A percentile compares a stretch with the other conserved stretches of the same genome.
Conservation (phyloP, 2,797 vertebrate genomes). For the Sebastolobus altivelis region DNA sequence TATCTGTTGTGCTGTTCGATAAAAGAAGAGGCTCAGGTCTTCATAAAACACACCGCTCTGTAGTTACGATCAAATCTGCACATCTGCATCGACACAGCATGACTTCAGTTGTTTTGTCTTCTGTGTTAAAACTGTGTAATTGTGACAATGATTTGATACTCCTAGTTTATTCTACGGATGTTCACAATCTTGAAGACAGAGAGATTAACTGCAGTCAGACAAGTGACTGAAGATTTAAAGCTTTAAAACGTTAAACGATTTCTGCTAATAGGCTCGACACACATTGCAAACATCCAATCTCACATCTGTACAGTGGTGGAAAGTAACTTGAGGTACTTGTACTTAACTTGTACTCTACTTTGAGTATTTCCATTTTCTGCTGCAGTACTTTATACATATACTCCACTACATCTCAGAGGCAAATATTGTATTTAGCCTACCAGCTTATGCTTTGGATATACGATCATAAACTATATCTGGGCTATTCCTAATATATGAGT, state of each 20-base stretch:
- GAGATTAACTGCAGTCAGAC: not conserved
- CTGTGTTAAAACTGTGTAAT: not conserved
- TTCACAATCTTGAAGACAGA: not conserved
- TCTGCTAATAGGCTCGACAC: not conserved
- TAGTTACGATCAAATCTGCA: not conserved
- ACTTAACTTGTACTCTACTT: too few species aligned
- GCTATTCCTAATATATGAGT: not conserved
- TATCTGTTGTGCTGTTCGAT: slow-evolving; percentile 4
- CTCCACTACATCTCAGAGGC: too few species aligned
- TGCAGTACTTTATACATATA: too few species aligned
- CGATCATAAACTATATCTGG: not conserved
- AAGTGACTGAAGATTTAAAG: too few species aligned
- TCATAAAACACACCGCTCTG: not conserved
- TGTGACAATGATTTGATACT: not conserved
- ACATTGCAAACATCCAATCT: not conserved
- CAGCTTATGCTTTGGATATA: not conserved
- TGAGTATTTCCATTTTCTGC: too few species aligned
- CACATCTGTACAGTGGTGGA: not conserved
- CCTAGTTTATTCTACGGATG: not conserved
- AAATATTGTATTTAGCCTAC: not conserved
- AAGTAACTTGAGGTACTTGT: too few species aligned
- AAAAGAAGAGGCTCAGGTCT: not conserved
- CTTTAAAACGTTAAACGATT: not conserved
- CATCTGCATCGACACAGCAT: not conserved
- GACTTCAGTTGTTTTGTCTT: not conserved